Base-by-base conservation (phyloP, 2,113 vertebrate species). In the Pungitius pungitius region DNA sequence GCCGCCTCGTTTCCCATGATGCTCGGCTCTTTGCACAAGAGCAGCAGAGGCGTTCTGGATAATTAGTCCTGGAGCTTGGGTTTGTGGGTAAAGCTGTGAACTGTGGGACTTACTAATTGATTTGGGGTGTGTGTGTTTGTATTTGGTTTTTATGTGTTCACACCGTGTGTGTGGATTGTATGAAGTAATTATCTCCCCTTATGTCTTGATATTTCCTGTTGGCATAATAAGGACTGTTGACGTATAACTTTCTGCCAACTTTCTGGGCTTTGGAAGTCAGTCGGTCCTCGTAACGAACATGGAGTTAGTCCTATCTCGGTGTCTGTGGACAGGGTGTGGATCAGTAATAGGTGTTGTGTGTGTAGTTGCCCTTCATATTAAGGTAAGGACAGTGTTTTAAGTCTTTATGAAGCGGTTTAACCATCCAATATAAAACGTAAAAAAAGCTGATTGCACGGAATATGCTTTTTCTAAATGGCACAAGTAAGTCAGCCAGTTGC, bases 51-150 rank as follows among this genome's bases (percentile, higher is more conserved):
- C 86, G 89, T 90, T 84, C 33, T 76, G 10, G 76, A 72, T 87
- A 86, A 90, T 91, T 87, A 85, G 81, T 58, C 62, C 71, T 62
- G 62, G 79, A 14, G 55, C 80, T 64, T 56, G 52, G 66, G 60
- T 78, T 79, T 86, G 69, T 87, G 77, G 74, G 79, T 78, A 87
- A 85, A 82, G 75, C 86, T 90, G 87, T 88, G 83, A 91, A 87
- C 84, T 83, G 82, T 72, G 78, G 72, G 85, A 78, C 77, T 87
- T 84, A 78, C 51, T 90, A 90, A 92, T 90, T 89, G 89, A 92
- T 90, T 90, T 87, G 68, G 68, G 68, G 14, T 37, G 37, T 49
- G 9, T 47, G 56, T 69, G 33, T 56, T 52, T 47, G 12, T 54
- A n/a, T n/a, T n/a, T n/a, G n/a, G n/a, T n/a, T n/a, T n/a, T n/a